Evolutionary conservation across 37 sponge, comb jelly and placozoan genomes (phyloP).

Genomic region (Haliclona indistincta): DNA sequence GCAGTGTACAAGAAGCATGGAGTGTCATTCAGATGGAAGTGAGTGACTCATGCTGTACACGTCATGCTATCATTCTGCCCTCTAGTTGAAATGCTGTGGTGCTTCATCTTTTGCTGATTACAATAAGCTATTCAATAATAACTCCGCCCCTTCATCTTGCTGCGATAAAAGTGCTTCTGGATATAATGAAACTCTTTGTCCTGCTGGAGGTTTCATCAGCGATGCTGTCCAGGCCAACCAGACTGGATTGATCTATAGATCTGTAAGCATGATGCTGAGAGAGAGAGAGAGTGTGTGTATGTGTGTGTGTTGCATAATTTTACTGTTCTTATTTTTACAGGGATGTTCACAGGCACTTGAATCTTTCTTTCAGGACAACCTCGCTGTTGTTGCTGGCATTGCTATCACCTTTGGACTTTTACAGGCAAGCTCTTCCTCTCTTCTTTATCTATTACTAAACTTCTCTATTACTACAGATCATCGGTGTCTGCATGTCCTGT

Average conservation of each 20-base stretch:
- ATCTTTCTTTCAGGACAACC: constrained; percentile 3
- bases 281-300: background rate
- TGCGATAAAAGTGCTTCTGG: background rate
- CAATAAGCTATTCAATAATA: background rate
- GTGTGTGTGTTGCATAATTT: background rate
- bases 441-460: background rate
- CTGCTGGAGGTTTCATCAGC: too few relatives aligned
- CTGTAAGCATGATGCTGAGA: background rate
- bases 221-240: too few relatives aligned
- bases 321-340: constrained; percentile 13
- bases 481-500: constrained; percentile 52
- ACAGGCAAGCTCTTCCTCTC: constrained; percentile 25
- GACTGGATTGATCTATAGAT: background rate
- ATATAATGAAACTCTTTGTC: background rate
- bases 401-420: constrained; percentile 49
- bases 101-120: constrained; percentile 27
- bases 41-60: too few relatives aligned
- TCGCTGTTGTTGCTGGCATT: constrained; percentile 54
- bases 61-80: background rate
- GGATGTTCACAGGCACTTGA: constrained; percentile 39
- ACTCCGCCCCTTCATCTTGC: constrained; percentile 30
- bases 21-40: too few relatives aligned
- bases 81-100: constrained; percentile 65
- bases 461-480: constrained; percentile 35
- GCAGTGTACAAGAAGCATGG: too few relatives aligned